These are phyloP conservation scores for Numenius arquata DNA, from an alignment of 2,113 vertebrate genomes.

Conservation along the genomic window DNA sequence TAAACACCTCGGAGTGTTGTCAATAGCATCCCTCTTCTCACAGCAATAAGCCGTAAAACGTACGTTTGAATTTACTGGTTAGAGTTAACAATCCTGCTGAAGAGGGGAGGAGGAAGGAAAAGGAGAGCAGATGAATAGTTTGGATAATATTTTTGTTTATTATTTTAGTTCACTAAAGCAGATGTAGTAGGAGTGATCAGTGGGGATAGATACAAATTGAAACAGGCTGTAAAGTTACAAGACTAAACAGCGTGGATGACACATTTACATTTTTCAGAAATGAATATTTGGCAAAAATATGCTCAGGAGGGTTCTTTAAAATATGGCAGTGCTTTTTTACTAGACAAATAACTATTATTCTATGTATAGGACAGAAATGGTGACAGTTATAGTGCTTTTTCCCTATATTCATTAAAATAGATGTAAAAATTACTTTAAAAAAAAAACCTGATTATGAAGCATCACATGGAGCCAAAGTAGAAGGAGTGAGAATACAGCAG, in stretches of 20 bases:
- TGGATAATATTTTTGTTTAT: neutral
- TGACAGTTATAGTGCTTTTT: neutral
- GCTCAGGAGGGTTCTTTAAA: neutral
- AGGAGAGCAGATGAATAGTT: neutral
- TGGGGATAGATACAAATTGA: neutral
- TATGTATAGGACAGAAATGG: neutral
- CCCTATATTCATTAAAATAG: neutral
- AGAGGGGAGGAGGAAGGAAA: neutral
- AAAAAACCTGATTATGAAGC: neutral
- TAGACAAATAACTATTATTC: neutral
- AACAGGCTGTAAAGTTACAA: constrained; percentile 1
- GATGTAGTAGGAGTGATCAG: neutral
- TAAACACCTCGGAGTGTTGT: neutral
- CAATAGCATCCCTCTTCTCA: neutral
- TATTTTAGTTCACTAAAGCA: constrained; percentile 22
- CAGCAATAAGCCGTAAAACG: neutral
- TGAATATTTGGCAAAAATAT: constrained; percentile 20
- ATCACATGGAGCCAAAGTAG: neutral
- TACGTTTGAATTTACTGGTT: neutral
- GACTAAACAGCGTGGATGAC: neutral
- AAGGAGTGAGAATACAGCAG: neutral
- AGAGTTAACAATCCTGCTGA: neutral
- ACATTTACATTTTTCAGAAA: constrained; percentile 32
- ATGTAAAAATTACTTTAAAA: neutral
- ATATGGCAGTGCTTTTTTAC: neutral